A percentile compares a stretch with the other conserved stretches of the same genome.
These are phyloP conservation scores for Acromyrmex heyeri DNA, from an alignment of 1,140 invertebrate genomes.

Conservation along the genomic window DNA sequence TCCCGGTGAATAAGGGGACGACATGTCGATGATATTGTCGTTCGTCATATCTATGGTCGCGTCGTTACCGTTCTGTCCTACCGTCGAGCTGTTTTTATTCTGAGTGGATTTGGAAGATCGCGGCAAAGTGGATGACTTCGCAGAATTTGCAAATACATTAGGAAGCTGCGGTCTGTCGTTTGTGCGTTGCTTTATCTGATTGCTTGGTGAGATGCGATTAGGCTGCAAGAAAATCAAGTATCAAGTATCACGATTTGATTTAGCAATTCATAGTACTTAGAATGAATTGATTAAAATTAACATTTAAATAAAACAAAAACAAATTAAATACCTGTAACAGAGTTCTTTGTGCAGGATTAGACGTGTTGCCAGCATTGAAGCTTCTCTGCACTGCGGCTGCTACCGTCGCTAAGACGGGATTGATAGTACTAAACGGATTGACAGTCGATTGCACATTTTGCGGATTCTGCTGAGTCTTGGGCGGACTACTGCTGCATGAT, in stretches of 20 bases:
- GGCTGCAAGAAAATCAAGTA: constrained; percentile 66
- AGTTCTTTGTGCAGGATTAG: constrained; percentile 79
- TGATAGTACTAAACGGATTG: constrained; percentile 82
- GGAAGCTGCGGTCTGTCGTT: constrained; percentile 81
- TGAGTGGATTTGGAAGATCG: constrained; percentile 71
- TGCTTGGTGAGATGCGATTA: constrained; percentile 86
- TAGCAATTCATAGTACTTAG: too few species aligned
- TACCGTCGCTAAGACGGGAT: constrained; percentile 85
- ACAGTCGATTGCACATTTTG: constrained; percentile 71
- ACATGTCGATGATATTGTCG: constrained; percentile 89
- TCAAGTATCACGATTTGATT: too few species aligned
- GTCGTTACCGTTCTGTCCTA: constrained; percentile 85
- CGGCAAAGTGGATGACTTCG: constrained; percentile 72
- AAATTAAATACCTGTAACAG: constrained; percentile 76
- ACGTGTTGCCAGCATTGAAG: constrained; percentile 78
- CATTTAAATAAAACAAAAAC: too few species aligned
- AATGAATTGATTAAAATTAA: too few species aligned
- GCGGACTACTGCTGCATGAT: constrained; percentile 73
- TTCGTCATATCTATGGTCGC: constrained; percentile 75
- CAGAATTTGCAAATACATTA: constrained; percentile 82
- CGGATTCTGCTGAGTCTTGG: constrained; percentile 77
- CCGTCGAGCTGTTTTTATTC: constrained; percentile 77
- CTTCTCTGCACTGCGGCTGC: constrained; percentile 85
- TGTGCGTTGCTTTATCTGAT: constrained; percentile 80
- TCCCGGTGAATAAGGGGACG: constrained; percentile 94